Percentiles rank a stretch among this genome's conserved stretches.
These are phyloP conservation scores for Didymodactylos carnosus DNA, from an alignment of 2,888 invertebrate genomes.

Conservation along the genomic window DNA sequence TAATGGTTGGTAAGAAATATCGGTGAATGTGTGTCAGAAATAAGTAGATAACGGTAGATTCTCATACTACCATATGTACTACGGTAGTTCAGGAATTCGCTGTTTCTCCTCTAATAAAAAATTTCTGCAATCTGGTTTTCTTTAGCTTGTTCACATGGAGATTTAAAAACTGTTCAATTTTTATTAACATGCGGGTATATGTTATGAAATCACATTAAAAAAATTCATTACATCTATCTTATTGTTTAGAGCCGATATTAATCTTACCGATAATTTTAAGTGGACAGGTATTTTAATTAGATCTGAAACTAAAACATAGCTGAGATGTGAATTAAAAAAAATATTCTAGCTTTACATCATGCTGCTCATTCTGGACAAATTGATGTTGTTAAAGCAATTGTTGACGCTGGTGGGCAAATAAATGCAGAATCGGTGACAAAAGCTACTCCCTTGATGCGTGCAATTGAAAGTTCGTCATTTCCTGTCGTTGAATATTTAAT, in stretches of 20 bases:
- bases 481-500: slow-evolving; percentile 28
- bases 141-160: slow-evolving; percentile 25
- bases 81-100: background rate
- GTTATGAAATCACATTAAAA: background rate
- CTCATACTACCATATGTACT: no score
- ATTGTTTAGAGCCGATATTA: slow-evolving; percentile 26
- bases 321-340: no score
- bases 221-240: background rate
- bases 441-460: slow-evolving; percentile 27
- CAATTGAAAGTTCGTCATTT: slow-evolving; percentile 8
- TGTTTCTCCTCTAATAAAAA: no score
- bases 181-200: slow-evolving; percentile 31
- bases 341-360: background rate
- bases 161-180: slow-evolving; percentile 27
- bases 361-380: slow-evolving; percentile 28
- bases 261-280: slow-evolving; percentile 33
- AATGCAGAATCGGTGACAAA: slow-evolving; percentile 30
- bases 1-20: slow-evolving; percentile 23
- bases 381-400: slow-evolving; percentile 29
- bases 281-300: slow-evolving; percentile 36
- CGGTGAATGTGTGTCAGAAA: no score
- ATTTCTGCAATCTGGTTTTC: background rate
- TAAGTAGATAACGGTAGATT: background rate
- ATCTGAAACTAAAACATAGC: slow-evolving; percentile 17
- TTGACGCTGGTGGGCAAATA: slow-evolving; percentile 29